Percentiles rank a stretch among this genome's conserved stretches.
These are phyloP conservation scores for Sapayoa aenigma DNA, from an alignment of 2,113 vertebrate genomes.

Conservation along the genomic window DNA sequence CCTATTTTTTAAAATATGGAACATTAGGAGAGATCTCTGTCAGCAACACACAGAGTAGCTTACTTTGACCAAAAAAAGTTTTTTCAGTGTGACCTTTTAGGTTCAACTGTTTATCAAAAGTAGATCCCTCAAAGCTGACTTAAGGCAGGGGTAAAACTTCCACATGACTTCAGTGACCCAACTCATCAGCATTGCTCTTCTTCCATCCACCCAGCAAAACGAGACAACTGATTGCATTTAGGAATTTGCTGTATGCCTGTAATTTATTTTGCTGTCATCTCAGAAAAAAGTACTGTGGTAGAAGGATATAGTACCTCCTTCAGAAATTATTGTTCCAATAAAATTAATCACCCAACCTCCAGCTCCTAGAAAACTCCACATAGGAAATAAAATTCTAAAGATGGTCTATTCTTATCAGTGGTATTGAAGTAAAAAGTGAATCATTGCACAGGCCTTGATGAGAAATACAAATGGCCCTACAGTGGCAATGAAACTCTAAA, in stretches of 20 bases:
- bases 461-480: constrained; percentile 4
- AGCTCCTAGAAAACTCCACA: constrained; percentile 14
- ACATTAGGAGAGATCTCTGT: background rate
- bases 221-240: background rate
- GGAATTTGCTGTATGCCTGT: background rate
- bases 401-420: background rate
- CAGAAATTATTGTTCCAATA: constrained; percentile 46
- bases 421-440: background rate
- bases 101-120: background rate
- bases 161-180: background rate
- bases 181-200: background rate
- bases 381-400: background rate
- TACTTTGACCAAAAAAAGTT: background rate
- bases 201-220: background rate
- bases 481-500: background rate
- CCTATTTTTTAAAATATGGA: background rate
- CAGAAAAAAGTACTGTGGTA: background rate
- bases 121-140: background rate
- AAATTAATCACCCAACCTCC: constrained; percentile 8
- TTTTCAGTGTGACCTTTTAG: background rate
- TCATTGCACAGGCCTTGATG: background rate
- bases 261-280: constrained; percentile 5
- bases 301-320: background rate
- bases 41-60: background rate
- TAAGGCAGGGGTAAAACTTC: background rate